These are phyloP conservation scores for Anolis carolinensis DNA, from an alignment of 2,113 vertebrate species.

Conservation along the genomic window DNA sequence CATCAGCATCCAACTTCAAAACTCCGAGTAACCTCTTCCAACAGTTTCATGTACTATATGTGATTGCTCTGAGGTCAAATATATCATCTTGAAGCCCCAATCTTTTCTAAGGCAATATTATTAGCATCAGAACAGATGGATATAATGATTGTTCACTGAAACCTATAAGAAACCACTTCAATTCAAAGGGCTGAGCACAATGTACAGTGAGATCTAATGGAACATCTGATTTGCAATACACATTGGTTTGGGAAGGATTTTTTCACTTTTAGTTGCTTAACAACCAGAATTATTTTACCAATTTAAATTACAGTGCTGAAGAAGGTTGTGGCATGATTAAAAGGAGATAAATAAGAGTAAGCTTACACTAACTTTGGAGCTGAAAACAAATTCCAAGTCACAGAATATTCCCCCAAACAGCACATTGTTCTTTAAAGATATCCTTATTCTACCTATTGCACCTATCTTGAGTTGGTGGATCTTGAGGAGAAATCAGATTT, in stretches of 20 bases:
- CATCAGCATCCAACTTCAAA: too few species aligned
- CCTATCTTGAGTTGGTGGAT: neutral
- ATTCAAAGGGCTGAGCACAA: too few species aligned
- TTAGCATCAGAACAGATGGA: neutral
- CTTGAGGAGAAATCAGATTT: neutral
- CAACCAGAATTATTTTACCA: too few species aligned
- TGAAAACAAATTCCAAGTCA: neutral
- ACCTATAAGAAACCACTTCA: too few species aligned
- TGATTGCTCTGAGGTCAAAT: too few species aligned
- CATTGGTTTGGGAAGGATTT: neutral
- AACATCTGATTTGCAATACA: neutral
- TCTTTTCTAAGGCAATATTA: too few species aligned
- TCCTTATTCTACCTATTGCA: neutral
- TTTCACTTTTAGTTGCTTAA: neutral
- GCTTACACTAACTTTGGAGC: neutral
- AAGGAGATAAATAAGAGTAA: neutral
- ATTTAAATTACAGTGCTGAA: neutral
- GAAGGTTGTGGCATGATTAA: too few species aligned
- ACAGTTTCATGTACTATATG: too few species aligned
- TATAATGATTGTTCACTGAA: neutral
- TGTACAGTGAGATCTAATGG: too few species aligned
- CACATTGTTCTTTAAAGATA: neutral
- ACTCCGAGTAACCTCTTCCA: too few species aligned
- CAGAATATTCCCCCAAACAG: neutral
- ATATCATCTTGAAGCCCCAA: neutral